Percentiles rank a stretch among this genome's conserved stretches.
Conservation (phyloP, 2,888 invertebrate genomes). For the Hirtodrosophila duncani region DNA sequence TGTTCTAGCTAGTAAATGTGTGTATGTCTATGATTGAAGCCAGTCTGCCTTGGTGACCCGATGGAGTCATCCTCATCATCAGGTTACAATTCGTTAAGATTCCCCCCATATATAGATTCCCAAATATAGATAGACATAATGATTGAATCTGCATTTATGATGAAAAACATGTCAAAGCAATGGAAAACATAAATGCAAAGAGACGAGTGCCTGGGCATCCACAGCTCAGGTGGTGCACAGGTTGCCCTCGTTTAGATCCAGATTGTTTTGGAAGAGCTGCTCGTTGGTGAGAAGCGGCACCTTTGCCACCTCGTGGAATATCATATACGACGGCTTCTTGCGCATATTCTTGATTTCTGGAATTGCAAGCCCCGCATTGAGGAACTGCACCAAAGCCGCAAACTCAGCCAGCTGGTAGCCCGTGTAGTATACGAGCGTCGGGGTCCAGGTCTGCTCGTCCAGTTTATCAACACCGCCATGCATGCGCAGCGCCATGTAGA, state of each 20-base stretch:
- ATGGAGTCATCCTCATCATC: no score
- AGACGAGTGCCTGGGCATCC: conserved; percentile 3
- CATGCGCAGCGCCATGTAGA: conserved; percentile 93
- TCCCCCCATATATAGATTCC: no score
- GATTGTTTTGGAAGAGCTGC: conserved; percentile 70
- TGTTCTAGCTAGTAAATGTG: conserved; percentile 20
- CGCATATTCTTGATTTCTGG: conserved; percentile 89
- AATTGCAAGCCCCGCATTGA: conserved; percentile 88
- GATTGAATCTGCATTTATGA: conserved; percentile 23
- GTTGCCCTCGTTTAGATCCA: conserved; percentile 41
- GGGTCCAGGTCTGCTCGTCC: conserved; percentile 81
- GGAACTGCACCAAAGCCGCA: conserved; percentile 82
- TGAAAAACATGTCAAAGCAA: conserved; percentile 19
- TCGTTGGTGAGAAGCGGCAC: conserved; percentile 81
- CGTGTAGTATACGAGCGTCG: conserved; percentile 87
- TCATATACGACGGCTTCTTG: conserved; percentile 95
- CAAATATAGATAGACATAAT: conserved; percentile 23
- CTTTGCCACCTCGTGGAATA: conserved; percentile 95
- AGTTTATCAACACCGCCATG: conserved; percentile 79
- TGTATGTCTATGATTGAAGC: no score
- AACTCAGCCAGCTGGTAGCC: conserved; percentile 88
- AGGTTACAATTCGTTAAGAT: no score
- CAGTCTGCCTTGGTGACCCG: no score
- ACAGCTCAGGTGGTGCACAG: conserved; percentile 19
- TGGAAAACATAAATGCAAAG: no score